Conservation (phyloP, 2,797 vertebrate genomes). For the Syngnathus acus region DNA sequence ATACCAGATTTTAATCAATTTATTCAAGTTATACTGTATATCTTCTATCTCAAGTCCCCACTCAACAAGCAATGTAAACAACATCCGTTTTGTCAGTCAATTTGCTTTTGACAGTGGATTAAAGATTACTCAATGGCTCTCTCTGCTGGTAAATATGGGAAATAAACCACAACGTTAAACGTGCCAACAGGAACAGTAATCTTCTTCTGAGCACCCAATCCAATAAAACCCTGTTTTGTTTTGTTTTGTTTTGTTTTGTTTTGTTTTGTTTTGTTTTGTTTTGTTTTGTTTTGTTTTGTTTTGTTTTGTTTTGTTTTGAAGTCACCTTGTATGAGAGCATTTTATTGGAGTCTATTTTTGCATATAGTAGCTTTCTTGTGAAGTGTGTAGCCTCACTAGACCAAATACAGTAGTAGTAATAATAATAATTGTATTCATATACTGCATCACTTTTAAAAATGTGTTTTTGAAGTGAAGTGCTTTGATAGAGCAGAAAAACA, state of each 20-base stretch:
- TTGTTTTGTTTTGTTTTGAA: neutral
- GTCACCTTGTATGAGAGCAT: neutral
- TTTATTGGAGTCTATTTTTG: neutral
- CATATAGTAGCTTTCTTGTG: too few species aligned
- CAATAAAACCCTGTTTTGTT: neutral
- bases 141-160: slow-evolving; percentile 53
- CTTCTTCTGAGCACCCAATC: neutral
- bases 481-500: too few species aligned
- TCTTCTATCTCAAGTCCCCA: neutral
- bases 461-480: too few species aligned
- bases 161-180: neutral
- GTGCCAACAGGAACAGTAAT: neutral
- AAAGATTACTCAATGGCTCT: slow-evolving; percentile 42
- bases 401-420: too few species aligned
- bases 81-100: neutral
- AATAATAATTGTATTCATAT: too few species aligned
- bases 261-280: too few species aligned
- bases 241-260: too few species aligned
- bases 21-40: neutral
- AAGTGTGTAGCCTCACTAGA: too few species aligned
- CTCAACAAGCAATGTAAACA: neutral
- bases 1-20: neutral
- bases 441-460: too few species aligned
- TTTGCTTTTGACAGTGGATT: slow-evolving; percentile 21
- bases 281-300: too few species aligned